Evolutionary conservation across 2,797 vertebrate genomes (phyloP).

Genomic region (Meda fulgida): DNA sequence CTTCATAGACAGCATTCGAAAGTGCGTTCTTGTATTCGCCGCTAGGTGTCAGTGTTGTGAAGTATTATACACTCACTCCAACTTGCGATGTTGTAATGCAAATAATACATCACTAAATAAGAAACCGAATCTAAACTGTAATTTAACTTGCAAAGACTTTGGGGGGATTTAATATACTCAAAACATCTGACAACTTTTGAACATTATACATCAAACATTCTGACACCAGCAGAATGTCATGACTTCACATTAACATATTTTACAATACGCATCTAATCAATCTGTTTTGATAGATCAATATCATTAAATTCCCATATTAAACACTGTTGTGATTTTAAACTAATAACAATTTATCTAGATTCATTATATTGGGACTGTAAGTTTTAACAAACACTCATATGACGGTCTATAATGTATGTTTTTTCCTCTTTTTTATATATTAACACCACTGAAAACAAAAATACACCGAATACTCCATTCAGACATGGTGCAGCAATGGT

Average conservation of each 20-base stretch:
- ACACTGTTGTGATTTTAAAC: not conserved
- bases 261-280: not conserved
- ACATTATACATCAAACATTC: conserved; percentile 14
- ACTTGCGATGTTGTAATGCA: not conserved
- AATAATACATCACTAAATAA: not conserved
- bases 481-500: not conserved
- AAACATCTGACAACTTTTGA: not conserved
- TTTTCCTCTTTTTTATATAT: not conserved
- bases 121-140: not conserved
- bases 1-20: not conserved
- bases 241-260: conserved; percentile 5
- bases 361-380: not conserved
- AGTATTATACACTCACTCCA: not conserved
- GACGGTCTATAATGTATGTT: not conserved
- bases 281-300: not conserved
- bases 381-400: conserved; percentile 10
- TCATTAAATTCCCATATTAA: not conserved
- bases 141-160: not conserved
- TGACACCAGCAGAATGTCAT: conserved; percentile 25
- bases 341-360: not conserved
- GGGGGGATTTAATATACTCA: conserved; percentile 15
- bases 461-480: not conserved
- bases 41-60: conserved; percentile 1
- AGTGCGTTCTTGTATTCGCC: not conserved
- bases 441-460: not conserved